phyloP scores from a whole-genome alignment of 1,140 invertebrate species.

The Orchestia grillus region DNA sequence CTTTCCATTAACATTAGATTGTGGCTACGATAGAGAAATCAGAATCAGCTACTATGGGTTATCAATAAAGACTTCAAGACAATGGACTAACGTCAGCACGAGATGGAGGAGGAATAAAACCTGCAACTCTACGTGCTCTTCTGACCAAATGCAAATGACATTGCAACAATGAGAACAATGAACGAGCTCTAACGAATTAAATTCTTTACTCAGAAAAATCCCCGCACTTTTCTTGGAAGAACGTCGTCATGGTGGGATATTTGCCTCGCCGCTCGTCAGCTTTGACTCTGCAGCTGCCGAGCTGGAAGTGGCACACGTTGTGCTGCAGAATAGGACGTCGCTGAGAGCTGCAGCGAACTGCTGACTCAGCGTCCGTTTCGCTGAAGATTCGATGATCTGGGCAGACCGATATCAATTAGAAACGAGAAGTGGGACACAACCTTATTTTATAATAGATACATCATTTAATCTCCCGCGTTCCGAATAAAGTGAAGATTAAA shows the following conservation, averaged over 20 bases:
- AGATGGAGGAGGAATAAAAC: too few relatives aligned
- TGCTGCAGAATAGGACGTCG: not conserved
- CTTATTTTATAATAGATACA: not conserved
- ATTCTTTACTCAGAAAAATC: not conserved
- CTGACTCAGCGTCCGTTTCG: constrained; percentile 17
- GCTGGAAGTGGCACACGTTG: constrained; percentile 16
- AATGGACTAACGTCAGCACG: too few relatives aligned
- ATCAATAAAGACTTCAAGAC: too few relatives aligned
- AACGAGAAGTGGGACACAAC: not conserved
- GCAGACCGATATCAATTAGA: not conserved
- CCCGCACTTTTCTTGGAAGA: constrained; percentile 15
- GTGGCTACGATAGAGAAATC: too few relatives aligned
- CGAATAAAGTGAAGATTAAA: not conserved
- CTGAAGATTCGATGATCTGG: not conserved
- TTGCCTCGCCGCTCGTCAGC: not conserved
- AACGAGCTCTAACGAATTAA: not conserved
- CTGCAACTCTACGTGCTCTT: too few relatives aligned
- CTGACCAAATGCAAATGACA: too few relatives aligned
- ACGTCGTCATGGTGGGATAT: constrained; percentile 42
- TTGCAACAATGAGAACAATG: too few relatives aligned
- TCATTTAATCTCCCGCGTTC: not conserved
- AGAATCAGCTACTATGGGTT: too few relatives aligned
- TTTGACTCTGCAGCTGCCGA: constrained; percentile 28
- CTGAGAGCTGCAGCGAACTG: constrained; percentile 6
- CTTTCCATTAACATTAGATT: too few relatives aligned